Conservation (phyloP, 2,888 invertebrate species). For the Dilophus febrilis region DNA sequence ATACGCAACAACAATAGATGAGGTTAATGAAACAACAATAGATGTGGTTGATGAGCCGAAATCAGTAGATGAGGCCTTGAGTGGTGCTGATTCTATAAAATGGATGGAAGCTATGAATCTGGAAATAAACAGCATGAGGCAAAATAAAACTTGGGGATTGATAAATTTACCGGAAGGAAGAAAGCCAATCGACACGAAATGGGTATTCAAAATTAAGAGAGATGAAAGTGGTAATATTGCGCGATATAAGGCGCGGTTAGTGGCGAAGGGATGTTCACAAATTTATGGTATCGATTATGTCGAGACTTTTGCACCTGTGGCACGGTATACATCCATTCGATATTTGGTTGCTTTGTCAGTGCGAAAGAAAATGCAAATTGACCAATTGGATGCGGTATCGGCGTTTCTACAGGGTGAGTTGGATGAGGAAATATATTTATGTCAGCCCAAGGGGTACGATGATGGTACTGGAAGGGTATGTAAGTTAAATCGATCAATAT, state of each 20-base stretch:
- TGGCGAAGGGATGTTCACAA: constrained; percentile 15
- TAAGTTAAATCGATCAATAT: constrained; percentile 3
- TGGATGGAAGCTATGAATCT: constrained; percentile 14
- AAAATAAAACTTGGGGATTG: constrained; percentile 13
- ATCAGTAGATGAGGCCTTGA: constrained; percentile 4
- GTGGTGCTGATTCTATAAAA: constrained; percentile 4
- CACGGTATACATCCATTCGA: constrained; percentile 10
- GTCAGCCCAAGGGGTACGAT: constrained; percentile 6
- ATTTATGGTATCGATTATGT: constrained; percentile 11
- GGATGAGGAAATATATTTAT: neutral
- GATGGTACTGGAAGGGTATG: constrained; percentile 11
- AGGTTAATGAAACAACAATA: no score
- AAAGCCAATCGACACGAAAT: constrained; percentile 13
- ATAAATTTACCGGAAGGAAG: constrained; percentile 10
- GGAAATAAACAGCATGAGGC: constrained; percentile 12
- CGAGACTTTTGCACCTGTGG: constrained; percentile 12
- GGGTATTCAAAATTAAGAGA: constrained; percentile 14
- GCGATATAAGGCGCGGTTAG: constrained; percentile 12
- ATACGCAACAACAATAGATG: no score
- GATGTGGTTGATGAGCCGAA: no score
- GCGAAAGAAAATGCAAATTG: no score
- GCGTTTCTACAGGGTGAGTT: constrained; percentile 1
- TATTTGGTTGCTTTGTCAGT: no score
- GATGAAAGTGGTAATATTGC: constrained; percentile 11
- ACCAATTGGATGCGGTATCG: neutral